Conservation (phyloP, 2,888 invertebrate species). For the Patella caerulea region DNA sequence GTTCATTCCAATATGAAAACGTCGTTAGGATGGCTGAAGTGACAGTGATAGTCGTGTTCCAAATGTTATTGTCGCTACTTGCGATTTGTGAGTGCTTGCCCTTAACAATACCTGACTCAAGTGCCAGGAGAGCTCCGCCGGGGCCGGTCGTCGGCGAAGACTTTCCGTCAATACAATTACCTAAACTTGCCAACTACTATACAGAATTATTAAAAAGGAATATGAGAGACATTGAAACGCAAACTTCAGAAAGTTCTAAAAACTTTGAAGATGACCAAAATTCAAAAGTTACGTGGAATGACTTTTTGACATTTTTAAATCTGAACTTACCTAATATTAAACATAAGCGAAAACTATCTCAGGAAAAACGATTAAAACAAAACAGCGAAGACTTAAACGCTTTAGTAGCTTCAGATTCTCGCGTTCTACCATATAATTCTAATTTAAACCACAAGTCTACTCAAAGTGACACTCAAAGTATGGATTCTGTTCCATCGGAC, state of each 20-base stretch:
- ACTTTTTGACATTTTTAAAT: no score
- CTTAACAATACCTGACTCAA: background rate
- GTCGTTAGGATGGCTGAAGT: constrained; percentile 2
- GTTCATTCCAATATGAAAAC: background rate
- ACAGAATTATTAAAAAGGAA: background rate
- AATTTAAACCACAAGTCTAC: background rate
- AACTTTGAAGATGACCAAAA: background rate
- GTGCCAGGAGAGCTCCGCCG: background rate
- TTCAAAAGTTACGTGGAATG: no score
- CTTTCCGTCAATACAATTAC: background rate
- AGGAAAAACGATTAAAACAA: background rate
- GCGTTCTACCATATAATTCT: background rate
- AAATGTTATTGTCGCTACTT: background rate
- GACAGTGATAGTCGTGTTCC: background rate
- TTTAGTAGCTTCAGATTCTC: background rate
- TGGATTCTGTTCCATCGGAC: no score
- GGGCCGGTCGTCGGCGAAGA: background rate
- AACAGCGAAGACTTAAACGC: background rate
- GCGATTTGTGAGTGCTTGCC: background rate
- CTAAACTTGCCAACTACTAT: constrained; percentile 6
- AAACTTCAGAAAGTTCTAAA: background rate
- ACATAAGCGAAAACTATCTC: background rate
- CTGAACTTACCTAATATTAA: background rate
- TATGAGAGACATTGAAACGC: background rate
- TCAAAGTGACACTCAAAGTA: no score